phyloP scores from a whole-genome alignment of 2,888 invertebrate species.

The Apodemia zela region DNA sequence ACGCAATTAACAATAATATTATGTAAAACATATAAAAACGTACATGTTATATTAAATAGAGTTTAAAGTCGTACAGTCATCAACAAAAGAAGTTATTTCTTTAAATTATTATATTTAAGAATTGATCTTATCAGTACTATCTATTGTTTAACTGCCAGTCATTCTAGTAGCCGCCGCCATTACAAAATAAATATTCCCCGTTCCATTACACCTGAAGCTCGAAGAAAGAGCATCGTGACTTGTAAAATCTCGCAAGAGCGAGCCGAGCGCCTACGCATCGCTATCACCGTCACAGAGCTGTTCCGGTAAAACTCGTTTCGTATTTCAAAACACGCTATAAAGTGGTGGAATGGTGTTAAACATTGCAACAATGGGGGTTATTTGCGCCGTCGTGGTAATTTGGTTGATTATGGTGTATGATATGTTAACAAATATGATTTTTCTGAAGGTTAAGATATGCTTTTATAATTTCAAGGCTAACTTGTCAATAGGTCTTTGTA shows the following conservation, averaged over 20 bases:
- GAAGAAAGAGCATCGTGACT: slow-evolving; percentile 42
- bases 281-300: slow-evolving; percentile 29
- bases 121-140: slow-evolving; percentile 20
- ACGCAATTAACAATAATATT: too few relatives aligned
- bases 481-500: slow-evolving; percentile 2
- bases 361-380: slow-evolving; percentile 25
- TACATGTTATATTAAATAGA: neutral
- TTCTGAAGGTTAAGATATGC: neutral
- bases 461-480: slow-evolving; percentile 2
- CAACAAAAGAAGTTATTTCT: slow-evolving; percentile 9
- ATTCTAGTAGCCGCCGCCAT: slow-evolving; percentile 38
- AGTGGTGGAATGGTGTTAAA: slow-evolving; percentile 25
- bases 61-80: neutral
- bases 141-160: slow-evolving; percentile 39
- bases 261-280: slow-evolving; percentile 44
- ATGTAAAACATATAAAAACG: too few relatives aligned
- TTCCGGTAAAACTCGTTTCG: slow-evolving; percentile 48
- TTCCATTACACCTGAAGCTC: slow-evolving; percentile 47
- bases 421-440: slow-evolving; percentile 17
- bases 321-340: slow-evolving; percentile 36
- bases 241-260: slow-evolving; percentile 32
- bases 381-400: slow-evolving; percentile 21
- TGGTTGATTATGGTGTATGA: slow-evolving; percentile 4
- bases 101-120: slow-evolving; percentile 13
- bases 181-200: slow-evolving; percentile 42